phyloP scores from a whole-genome alignment of 1,140 invertebrate genomes.

The Pogonomyrmex californicus region DNA sequence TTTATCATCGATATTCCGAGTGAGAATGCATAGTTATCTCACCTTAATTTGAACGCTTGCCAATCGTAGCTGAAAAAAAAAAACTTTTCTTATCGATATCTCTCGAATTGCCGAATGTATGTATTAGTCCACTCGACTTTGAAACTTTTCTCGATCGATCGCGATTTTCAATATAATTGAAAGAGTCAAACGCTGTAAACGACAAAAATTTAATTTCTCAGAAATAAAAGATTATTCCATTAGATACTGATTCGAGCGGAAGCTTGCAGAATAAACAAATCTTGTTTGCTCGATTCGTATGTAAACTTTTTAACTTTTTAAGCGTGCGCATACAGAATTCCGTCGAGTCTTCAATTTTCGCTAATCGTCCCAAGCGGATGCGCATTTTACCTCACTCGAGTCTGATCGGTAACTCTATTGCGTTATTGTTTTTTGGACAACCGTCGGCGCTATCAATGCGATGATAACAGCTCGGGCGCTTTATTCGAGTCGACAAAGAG shows the following conservation, averaged over 20 bases:
- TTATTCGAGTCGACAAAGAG: constrained; percentile 52
- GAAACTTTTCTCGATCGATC: constrained; percentile 1
- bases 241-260: not conserved
- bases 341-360: constrained; percentile 3
- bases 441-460: constrained; percentile 22
- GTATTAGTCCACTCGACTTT: constrained; percentile 14
- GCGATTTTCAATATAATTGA: constrained; percentile 13
- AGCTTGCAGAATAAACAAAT: not conserved
- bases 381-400: not conserved
- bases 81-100: constrained; percentile 25
- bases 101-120: not conserved
- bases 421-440: constrained; percentile 49
- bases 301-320: not conserved
- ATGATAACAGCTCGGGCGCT: constrained; percentile 44
- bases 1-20: constrained; percentile 11
- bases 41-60: constrained; percentile 25
- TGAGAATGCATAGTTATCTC: constrained; percentile 20
- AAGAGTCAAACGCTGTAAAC: not conserved
- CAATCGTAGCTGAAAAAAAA: not conserved
- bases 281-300: not conserved
- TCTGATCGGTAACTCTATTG: constrained; percentile 30
- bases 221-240: not conserved
- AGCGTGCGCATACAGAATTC: not conserved
- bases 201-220: not conserved
- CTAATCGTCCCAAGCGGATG: not conserved